Base-by-base conservation (phyloP, 1,140 invertebrate genomes). In the Orius laevigatus region DNA sequence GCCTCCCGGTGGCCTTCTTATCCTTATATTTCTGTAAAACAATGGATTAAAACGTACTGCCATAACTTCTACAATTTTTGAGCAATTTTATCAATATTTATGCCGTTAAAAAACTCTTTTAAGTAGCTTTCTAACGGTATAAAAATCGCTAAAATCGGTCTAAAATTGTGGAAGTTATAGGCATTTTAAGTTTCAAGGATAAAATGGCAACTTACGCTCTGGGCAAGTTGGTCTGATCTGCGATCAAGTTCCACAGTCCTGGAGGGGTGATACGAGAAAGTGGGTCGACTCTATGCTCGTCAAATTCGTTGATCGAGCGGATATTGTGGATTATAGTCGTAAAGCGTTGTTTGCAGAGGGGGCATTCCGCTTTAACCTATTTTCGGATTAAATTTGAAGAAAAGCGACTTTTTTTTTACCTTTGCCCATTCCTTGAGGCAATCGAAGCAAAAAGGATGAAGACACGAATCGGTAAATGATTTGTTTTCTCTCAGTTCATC, bases 351-450 rank as follows among this genome's bases (percentile, higher is more conserved):
- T 95, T 94, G 65, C 92, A 96, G 0, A 96, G 66, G 3, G 92
- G 92, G 65, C 92, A 96, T 60, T 88, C 89, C 10, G 87, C 73
- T 66, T 94, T 93, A 6, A 93, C 80, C 74, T 58, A 52, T 38
- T 45, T 52, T 36, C 39, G 35, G 59, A 36, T 16, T 42, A 48
- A 42, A 45, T 4, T 8, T 25, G 25, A 25, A 25, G 25, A 25
- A n/a, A n/a, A n/a, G n/a, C n/a, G n/a, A 25, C 25, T 25, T 38
- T 42, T 47, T 36, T 55, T 66, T 66, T 60, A 82, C 79, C 69
- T 92, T 93, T 32, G 89, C 91, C 92, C 92, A 96, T 59, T 90
- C 84, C 35, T 88, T 64, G 2, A 96, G 69, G 62, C 92, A 96
- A 49, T 76, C 78, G 56, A 93, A 94, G 62, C 92, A 96, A 63